A percentile compares a stretch with the other conserved stretches of the same genome.
Conservation (phyloP, 2,113 vertebrate genomes). For the Pteronura brasiliensis region DNA sequence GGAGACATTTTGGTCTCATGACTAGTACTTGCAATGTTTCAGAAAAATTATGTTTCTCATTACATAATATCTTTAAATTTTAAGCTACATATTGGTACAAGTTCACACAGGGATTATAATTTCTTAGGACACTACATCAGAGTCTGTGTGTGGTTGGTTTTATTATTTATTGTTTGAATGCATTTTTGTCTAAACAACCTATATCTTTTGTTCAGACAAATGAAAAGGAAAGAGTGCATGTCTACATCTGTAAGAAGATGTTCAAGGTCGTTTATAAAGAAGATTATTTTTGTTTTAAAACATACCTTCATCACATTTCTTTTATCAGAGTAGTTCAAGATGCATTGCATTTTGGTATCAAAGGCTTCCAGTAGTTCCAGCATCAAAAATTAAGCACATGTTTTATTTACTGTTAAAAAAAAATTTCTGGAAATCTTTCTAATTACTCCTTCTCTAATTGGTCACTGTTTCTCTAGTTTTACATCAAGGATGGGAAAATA, state of each 20-base stretch:
- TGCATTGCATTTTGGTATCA: not conserved
- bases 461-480: not conserved
- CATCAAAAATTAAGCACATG: not conserved
- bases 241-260: not conserved
- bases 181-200: not conserved
- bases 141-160: not conserved
- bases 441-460: not conserved
- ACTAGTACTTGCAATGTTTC: not conserved
- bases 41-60: conserved; percentile 9
- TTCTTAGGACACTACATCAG: not conserved
- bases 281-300: conserved; percentile 13
- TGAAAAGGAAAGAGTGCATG: not conserved
- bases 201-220: conserved; percentile 2
- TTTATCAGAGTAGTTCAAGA: not conserved
- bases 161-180: not conserved
- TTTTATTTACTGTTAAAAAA: not conserved
- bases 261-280: not conserved
- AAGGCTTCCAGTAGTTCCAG: not conserved
- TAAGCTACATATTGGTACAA: not conserved
- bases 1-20: not conserved
- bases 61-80: not conserved
- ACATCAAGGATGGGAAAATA: conserved; percentile 31
- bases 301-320: not conserved
- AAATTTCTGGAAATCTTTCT: not conserved
- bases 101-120: not conserved